phyloP scores from a whole-genome alignment of 2,888 invertebrate species.

The Ligdia adustata region DNA sequence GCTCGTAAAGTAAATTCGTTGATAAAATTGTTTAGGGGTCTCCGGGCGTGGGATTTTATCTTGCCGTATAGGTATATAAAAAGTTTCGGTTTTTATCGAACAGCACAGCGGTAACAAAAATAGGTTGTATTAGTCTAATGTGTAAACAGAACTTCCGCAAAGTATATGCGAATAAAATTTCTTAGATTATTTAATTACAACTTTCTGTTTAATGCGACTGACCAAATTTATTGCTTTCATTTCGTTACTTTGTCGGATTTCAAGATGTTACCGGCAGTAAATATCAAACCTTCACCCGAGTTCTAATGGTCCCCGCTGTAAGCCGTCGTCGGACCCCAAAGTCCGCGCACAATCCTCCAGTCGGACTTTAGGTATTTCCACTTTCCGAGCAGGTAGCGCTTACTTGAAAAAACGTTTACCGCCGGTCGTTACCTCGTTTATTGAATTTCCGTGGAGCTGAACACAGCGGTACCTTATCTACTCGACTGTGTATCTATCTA shows the following conservation, averaged over 20 bases:
- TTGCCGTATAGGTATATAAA: no score
- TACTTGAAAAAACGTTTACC: constrained; percentile 29
- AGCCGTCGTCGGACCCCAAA: not conserved
- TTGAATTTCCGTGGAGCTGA: constrained; percentile 28
- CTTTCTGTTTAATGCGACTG: no score
- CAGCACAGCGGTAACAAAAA: no score
- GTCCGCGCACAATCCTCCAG: constrained; percentile 1
- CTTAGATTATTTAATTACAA: no score
- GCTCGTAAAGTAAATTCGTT: constrained; percentile 3
- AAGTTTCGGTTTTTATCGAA: no score
- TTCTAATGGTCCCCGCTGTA: not conserved
- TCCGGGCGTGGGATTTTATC: not conserved
- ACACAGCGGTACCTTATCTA: not conserved
- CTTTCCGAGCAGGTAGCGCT: constrained; percentile 29
- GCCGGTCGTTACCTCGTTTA: constrained; percentile 29
- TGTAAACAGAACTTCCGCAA: no score
- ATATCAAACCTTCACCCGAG: not conserved
- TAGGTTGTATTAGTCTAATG: no score
- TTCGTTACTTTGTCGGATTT: no score
- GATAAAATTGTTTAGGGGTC: not conserved
- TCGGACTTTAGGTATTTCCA: constrained; percentile 8
- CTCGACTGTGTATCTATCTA: constrained; percentile 7
- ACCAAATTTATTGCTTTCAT: no score
- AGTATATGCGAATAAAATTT: no score
- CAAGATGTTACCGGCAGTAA: not conserved